phyloP scores from a whole-genome alignment of 1,140 invertebrate genomes.

The Spodoptera frugiperda region DNA sequence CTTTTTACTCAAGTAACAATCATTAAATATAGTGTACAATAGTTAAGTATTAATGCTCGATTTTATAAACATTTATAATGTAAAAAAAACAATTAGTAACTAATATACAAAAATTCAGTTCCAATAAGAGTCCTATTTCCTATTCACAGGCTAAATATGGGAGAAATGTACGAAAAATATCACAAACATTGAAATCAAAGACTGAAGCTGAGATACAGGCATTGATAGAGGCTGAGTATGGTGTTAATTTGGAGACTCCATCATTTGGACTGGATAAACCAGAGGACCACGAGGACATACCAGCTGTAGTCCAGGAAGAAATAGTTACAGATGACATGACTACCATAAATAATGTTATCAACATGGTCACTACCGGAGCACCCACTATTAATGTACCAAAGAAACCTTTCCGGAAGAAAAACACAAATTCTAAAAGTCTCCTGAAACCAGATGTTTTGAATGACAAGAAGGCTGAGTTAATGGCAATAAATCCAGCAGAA shows the following conservation, averaged over 20 bases:
- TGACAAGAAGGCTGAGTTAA: slow-evolving; percentile 43
- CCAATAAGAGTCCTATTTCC: too few relatives aligned
- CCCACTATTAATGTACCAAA: slow-evolving; percentile 78
- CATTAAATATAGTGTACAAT: too few relatives aligned
- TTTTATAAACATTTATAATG: too few relatives aligned
- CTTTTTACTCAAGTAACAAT: too few relatives aligned
- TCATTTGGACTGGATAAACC: slow-evolving; percentile 60
- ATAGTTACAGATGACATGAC: slow-evolving; percentile 80
- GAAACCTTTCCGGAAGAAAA: slow-evolving; percentile 64
- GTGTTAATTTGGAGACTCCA: slow-evolving; percentile 72
- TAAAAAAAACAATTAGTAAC: too few relatives aligned
- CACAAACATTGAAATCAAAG: slow-evolving; percentile 89
- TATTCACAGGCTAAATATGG: slow-evolving; percentile 88
- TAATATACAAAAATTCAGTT: too few relatives aligned
- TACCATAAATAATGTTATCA: slow-evolving; percentile 85
- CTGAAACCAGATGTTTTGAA: slow-evolving; percentile 52
- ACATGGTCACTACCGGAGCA: slow-evolving; percentile 84
- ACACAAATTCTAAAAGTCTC: slow-evolving; percentile 59
- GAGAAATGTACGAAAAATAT: slow-evolving; percentile 87
- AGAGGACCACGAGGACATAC: slow-evolving; percentile 65
- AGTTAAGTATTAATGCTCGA: too few relatives aligned
- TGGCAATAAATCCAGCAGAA: slow-evolving; percentile 64
- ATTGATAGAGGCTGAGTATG: slow-evolving; percentile 82
- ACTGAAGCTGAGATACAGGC: slow-evolving; percentile 87
- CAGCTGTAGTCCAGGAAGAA: slow-evolving; percentile 73